These are phyloP conservation scores for Himalopsyche anomala DNA, from an alignment of 2,888 invertebrate species.

Conservation along the genomic window DNA sequence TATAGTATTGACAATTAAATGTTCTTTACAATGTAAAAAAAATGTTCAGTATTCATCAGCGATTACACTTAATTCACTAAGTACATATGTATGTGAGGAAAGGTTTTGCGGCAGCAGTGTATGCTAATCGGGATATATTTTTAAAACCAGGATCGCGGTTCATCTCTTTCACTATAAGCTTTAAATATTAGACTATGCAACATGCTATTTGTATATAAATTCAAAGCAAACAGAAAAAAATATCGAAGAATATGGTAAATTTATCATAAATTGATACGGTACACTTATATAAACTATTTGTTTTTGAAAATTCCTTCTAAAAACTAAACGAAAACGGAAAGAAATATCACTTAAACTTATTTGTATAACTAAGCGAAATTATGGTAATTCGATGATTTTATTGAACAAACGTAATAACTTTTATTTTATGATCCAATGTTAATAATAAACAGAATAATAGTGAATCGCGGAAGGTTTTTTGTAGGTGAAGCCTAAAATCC, in stretches of 20 bases:
- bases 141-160: too few relatives aligned
- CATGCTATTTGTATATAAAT: too few relatives aligned
- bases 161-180: too few relatives aligned
- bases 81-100: too few relatives aligned
- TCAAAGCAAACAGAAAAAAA: too few relatives aligned
- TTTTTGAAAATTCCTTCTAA: slow-evolving; percentile 7
- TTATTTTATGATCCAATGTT: background rate
- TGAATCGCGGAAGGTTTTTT: background rate
- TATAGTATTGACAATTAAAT: too few relatives aligned
- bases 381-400: background rate
- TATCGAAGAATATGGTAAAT: background rate
- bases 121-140: too few relatives aligned
- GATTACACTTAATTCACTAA: too few relatives aligned
- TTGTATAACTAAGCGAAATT: background rate
- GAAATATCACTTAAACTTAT: background rate
- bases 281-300: slow-evolving; percentile 7
- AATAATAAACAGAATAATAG: background rate
- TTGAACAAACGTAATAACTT: background rate
- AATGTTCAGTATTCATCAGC: too few relatives aligned
- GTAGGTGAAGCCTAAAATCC: background rate
- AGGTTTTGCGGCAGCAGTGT: too few relatives aligned
- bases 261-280: background rate
- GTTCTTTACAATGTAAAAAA: too few relatives aligned
- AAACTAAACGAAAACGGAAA: background rate
- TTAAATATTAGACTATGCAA: too few relatives aligned